Evolutionary conservation across 2,113 vertebrate species (phyloP), one percentile per base, ranked within the genome.

Genomic region (Proteles cristata): DNA sequence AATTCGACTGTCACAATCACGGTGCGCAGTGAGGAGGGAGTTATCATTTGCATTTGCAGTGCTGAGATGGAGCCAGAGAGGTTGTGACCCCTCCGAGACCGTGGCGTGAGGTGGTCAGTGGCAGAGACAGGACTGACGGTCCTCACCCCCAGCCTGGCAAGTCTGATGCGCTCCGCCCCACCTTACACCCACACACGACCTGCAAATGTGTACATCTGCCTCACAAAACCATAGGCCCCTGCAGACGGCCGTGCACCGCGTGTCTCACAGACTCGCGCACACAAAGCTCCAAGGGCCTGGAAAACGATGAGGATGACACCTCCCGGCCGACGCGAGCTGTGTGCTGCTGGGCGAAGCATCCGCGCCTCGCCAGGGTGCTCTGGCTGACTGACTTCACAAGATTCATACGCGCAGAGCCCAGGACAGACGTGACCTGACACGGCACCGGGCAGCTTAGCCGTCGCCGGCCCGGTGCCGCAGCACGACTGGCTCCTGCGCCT

Each of bases 381-480:
- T 31, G 50, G 31, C 77, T 39, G 79, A 25, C 71, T 39, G 93
- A 39, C 63, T 63, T 80, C 43, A 28, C 21, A 21, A 45, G 73
- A 66, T 28, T n/a, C 86, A 58, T 0, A 11, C 17, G 1, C 48
- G 23, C 4, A 17, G 50, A 76, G 23, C 6, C 0, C 11, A 69
- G 79, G 26, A 33, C 25, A 87, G 43, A 71, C 0, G 2, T 12
- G 53, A 48, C 28, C 35, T 15, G n/a, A 21, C 4, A 50, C n/a
- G 31, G 4, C 69, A 31, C 7, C 2, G 8, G 6, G 33, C 0
- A 1, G 65, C 65, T 28, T 77, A 5, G 58, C 39, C 2, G 1
- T 48, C 1, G 0, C 31, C 4, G 16, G 74, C 53, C 35, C 66
- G 11, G 17, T 31, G 48, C 66, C 35, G 1, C 16, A 33, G 65